Conservation (phyloP, 2,113 vertebrate genomes). For the Rhinolophus ferrumequinum region DNA sequence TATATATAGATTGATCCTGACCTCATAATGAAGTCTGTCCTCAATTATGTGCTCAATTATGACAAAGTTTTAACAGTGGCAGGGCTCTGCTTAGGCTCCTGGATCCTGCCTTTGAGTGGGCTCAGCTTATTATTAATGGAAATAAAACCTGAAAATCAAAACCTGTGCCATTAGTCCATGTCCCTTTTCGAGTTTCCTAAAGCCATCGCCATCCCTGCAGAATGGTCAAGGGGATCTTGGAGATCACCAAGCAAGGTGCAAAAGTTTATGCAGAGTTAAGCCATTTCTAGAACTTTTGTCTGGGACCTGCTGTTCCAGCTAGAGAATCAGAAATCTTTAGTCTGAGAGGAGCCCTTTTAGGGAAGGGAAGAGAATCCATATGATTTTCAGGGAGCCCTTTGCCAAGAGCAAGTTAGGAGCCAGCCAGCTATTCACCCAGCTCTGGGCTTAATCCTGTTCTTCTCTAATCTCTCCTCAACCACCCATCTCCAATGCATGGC, state of each 20-base stretch:
- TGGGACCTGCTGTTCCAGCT: not conserved
- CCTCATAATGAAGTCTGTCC: constrained; percentile 43
- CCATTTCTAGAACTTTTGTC: constrained; percentile 20
- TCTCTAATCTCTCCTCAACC: constrained; percentile 28
- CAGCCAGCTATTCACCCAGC: not conserved
- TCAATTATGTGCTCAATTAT: not conserved
- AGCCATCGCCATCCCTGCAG: not conserved
- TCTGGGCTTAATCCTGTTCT: not conserved
- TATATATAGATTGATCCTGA: not conserved
- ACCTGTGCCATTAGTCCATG: not conserved
- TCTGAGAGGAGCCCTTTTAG: not conserved
- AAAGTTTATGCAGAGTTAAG: constrained; percentile 4
- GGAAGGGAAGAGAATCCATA: not conserved
- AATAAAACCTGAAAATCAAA: constrained; percentile 58
- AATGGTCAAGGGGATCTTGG: not conserved
- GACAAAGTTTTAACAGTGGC: not conserved
- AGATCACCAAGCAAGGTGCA: not conserved
- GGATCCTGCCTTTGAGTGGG: not conserved
- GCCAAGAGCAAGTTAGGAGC: not conserved
- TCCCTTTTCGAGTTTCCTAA: not conserved
- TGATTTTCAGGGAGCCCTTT: not conserved
- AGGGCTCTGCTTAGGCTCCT: not conserved
- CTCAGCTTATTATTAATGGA: not conserved
- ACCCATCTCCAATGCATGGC: not conserved
- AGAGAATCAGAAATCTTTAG: not conserved